Evolutionary conservation across 2,113 vertebrate species (phyloP), one percentile per base, ranked within the genome.

Genomic region (Actinemys pallida): DNA sequence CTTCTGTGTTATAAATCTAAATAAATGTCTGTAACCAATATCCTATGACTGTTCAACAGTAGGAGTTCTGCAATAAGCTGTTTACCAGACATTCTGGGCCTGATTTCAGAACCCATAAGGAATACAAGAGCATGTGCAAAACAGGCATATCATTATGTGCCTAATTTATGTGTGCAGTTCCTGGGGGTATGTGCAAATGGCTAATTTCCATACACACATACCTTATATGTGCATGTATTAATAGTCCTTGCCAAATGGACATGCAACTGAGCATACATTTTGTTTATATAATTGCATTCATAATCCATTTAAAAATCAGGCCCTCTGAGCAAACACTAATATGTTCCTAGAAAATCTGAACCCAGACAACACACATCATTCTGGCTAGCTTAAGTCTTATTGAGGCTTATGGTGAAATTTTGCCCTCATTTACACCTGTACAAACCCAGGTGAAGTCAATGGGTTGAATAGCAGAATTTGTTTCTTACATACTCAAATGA

Each of bases 291-390:
- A 83, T 0, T 6, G 49, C 24, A 54, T 8, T 75, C 19, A 75
- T 75, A 75, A 24, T 42, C 19, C 22, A 42, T 75, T 75, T 75
- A 75, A 75, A 95, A 52, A 20, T 19, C 75, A 42, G n/a, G 76
- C 19, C 5, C 8, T 0, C 0, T 56, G 49, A 59, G 75, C 11
- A 69, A 52, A 81, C 16, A 17, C 8, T 39, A 75, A 82, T 4
- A 45, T 22, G 62, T 20, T 75, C 24, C 5, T 7, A 49, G 79
- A 83, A 88, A 93, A 49, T 6, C 31, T 2, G 25, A 76, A 17
- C 4, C 12, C 10, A 75, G 39, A 42, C 69, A 75, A 75, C 22
- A 24, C 45, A 82, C 45, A 2, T 80, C 69, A 3, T 62, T 54
- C 91, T 50, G 52, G 69, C 9, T 54, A 69, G 29, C 85, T 31